These are phyloP conservation scores for Lycocorax pyrrhopterus DNA, from an alignment of 2,113 vertebrate species.

Conservation along the genomic window DNA sequence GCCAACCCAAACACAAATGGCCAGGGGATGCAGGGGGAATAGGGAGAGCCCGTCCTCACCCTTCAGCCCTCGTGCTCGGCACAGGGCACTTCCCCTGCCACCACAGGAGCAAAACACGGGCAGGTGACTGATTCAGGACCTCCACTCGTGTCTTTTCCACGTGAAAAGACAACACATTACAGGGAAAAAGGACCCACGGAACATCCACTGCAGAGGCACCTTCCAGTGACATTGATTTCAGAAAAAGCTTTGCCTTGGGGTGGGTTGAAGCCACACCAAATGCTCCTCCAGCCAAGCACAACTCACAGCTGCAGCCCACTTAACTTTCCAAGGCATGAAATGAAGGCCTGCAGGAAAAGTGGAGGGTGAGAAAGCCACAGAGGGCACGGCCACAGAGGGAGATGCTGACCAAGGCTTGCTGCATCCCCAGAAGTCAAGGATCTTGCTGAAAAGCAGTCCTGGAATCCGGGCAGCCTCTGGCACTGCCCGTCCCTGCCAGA, in stretches of 20 bases:
- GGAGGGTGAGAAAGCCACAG: not conserved
- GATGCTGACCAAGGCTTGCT: not conserved
- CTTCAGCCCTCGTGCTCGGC: not conserved
- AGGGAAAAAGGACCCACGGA: not conserved
- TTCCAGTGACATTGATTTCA: not conserved
- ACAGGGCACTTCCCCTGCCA: not conserved
- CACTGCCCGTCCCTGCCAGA: not conserved
- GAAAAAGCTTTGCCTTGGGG: not conserved
- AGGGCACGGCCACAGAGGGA: not conserved
- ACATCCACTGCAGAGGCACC: not conserved
- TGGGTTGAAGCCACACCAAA: not conserved
- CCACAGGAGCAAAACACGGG: not conserved
- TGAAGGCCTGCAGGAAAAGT: not conserved
- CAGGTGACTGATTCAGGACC: not conserved
- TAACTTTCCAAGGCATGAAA: too few species aligned
- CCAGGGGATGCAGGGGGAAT: fast-evolving
- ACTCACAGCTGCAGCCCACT: not conserved
- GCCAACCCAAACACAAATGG: not conserved
- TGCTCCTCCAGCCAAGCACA: not conserved
- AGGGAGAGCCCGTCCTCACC: not conserved
- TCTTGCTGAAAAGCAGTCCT: not conserved
- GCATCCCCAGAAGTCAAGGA: not conserved
- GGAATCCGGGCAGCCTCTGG: not conserved
- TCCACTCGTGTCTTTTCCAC: not conserved
- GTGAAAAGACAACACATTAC: not conserved